Evolutionary conservation across 2,797 vertebrate genomes (phyloP).

Genomic region (Holocentrus rufus): DNA sequence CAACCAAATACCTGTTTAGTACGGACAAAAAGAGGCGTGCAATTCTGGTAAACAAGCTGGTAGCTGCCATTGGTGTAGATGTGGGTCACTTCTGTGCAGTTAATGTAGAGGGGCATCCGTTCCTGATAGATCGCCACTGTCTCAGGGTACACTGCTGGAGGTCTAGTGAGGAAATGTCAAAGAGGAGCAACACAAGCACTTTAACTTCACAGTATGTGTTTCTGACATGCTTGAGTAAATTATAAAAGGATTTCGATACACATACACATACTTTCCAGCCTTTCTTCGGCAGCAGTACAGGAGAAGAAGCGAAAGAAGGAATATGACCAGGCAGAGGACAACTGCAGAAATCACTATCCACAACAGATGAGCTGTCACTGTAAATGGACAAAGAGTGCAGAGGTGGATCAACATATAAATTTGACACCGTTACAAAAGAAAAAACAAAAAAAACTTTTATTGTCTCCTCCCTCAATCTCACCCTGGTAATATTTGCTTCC

Average conservation of each 20-base stretch:
- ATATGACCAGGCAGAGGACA: conserved; percentile 51
- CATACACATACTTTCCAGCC: conserved; percentile 66
- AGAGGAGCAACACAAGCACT: background rate
- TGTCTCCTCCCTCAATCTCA: no score
- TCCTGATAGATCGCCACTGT: conserved; percentile 74
- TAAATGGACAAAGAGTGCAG: conserved; percentile 29
- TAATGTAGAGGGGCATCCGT: conserved; percentile 80
- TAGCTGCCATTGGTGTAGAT: conserved; percentile 86
- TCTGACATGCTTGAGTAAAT: background rate
- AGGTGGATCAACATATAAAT: background rate
- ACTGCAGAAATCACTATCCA: conserved; percentile 71
- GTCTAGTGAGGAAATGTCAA: conserved; percentile 58
- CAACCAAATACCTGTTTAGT: conserved; percentile 71
- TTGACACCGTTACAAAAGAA: background rate
- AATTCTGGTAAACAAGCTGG: conserved; percentile 85
- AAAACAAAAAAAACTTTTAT: no score
- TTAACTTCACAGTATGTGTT: conserved; percentile 10
- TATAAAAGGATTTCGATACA: background rate
- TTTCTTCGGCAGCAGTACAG: conserved; percentile 67
- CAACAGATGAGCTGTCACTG: conserved; percentile 56
- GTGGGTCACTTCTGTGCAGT: conserved; percentile 84
- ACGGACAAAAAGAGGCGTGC: conserved; percentile 80
- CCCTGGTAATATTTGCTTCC: no score
- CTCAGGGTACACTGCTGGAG: conserved; percentile 58
- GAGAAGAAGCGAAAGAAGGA: conserved; percentile 60